Percentiles rank a stretch among this genome's conserved stretches.
These are phyloP conservation scores for Stegastes partitus DNA, from an alignment of 2,113 vertebrate species.

Conservation along the genomic window DNA sequence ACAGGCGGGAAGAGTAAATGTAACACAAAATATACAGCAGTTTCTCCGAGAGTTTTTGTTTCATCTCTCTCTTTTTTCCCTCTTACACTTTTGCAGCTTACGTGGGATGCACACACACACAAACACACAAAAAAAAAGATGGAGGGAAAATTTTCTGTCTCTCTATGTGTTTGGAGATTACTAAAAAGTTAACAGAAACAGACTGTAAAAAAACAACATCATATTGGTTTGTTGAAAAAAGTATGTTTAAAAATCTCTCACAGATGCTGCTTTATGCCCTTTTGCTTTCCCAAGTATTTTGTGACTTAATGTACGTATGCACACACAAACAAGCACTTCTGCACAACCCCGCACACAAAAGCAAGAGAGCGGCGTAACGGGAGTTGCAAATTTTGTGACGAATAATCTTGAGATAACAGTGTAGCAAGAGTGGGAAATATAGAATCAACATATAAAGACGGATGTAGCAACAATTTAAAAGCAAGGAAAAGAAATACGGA, in stretches of 20 bases:
- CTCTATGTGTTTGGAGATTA: too few relatives aligned
- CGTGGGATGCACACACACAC: too few relatives aligned
- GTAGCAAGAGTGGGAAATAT: constrained; percentile 1
- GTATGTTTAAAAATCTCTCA: too few relatives aligned
- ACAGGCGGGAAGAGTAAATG: background rate
- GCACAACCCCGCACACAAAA: background rate
- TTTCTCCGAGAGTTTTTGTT: background rate
- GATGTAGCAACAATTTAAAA: constrained; percentile 22
- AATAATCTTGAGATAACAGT: constrained; percentile 32
- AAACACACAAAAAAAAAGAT: background rate
- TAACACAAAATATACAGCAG: background rate
- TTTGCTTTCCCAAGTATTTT: constrained; percentile 2
- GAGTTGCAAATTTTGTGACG: constrained; percentile 36
- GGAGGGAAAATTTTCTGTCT: too few relatives aligned
- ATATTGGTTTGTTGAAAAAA: too few relatives aligned
- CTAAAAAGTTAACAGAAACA: too few relatives aligned
- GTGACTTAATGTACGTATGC: background rate
- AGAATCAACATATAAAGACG: constrained; percentile 12
- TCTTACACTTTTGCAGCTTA: background rate
- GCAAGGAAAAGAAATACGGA: background rate
- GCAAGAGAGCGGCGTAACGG: background rate
- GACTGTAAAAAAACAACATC: too few relatives aligned
- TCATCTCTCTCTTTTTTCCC: background rate
- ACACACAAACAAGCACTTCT: background rate
- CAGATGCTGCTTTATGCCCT: constrained; percentile 8